These are phyloP conservation scores for Leptura quadrifasciata DNA, from an alignment of 2,888 invertebrate genomes.

Conservation along the genomic window DNA sequence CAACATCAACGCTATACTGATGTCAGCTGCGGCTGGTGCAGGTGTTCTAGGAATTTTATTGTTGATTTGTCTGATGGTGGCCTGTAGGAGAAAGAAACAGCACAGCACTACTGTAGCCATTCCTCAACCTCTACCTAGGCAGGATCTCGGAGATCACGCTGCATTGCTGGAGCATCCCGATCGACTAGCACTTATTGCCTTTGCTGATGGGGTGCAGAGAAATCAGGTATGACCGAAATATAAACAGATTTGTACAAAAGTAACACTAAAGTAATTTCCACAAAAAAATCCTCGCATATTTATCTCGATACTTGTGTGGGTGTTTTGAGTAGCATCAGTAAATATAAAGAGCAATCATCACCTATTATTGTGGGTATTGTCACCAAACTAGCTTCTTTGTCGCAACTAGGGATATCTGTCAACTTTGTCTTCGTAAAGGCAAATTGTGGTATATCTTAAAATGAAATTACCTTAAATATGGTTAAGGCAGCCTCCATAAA, in stretches of 20 bases:
- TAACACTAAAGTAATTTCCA: background rate
- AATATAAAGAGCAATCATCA: no score
- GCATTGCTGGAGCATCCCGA: conserved; percentile 73
- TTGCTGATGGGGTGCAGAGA: conserved; percentile 74
- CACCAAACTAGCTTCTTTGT: no score
- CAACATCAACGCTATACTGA: conserved; percentile 64
- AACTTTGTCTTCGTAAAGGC: no score
- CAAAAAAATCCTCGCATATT: no score
- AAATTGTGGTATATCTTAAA: no score
- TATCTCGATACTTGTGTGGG: no score
- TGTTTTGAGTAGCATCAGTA: no score
- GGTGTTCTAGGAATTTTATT: conserved; percentile 70
- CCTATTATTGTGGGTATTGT: no score
- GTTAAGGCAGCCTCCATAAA: no score
- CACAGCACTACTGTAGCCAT: conserved; percentile 66
- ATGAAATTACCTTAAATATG: no score
- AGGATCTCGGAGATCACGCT: conserved; percentile 68
- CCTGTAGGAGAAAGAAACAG: conserved; percentile 68
- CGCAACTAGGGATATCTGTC: no score
- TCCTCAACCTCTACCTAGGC: conserved; percentile 63
- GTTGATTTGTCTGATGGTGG: conserved; percentile 69
- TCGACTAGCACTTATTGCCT: conserved; percentile 75
- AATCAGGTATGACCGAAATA: background rate
- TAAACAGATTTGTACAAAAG: background rate
- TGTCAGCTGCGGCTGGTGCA: conserved; percentile 71